Evolutionary conservation across 2,888 invertebrate species (phyloP).

Genomic region (Eupithecia tripunctaria): DNA sequence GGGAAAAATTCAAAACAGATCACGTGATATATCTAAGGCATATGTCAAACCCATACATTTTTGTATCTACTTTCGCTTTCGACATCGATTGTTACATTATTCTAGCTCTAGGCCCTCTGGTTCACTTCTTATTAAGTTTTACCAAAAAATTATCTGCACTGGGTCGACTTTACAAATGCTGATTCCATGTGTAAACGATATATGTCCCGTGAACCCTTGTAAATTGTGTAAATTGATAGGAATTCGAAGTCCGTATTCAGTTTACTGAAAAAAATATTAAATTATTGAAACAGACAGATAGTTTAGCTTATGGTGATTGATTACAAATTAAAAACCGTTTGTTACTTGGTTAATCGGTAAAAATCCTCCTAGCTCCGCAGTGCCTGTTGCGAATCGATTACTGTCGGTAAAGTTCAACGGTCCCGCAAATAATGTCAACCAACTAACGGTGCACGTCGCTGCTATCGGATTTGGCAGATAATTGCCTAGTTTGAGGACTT

Average conservation of each 20-base stretch:
- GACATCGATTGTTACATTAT: too few species aligned
- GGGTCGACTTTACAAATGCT: not conserved
- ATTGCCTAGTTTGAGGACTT: slow-evolving; percentile 2
- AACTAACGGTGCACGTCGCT: slow-evolving; percentile 22
- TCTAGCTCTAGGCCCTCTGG: too few species aligned
- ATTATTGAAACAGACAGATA: too few species aligned
- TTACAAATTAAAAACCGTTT: not conserved
- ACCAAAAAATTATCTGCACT: not conserved
- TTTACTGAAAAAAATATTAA: too few species aligned
- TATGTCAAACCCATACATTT: too few species aligned
- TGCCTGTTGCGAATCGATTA: slow-evolving; percentile 36
- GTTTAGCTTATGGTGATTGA: not conserved
- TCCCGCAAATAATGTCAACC: slow-evolving; percentile 35
- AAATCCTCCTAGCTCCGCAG: slow-evolving; percentile 6
- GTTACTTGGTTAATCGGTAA: not conserved
- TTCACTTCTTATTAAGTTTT: too few species aligned
- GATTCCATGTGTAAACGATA: not conserved
- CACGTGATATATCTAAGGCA: too few species aligned
- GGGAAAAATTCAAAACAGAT: too few species aligned
- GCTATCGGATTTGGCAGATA: slow-evolving; percentile 6
- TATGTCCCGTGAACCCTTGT: too few species aligned
- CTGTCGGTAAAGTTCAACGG: slow-evolving; percentile 26
- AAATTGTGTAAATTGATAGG: too few species aligned
- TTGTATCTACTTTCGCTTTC: too few species aligned
- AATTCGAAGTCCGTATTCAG: too few species aligned